Evolutionary conservation across 2,113 vertebrate genomes (phyloP).

Genomic region (Indicator indicator): DNA sequence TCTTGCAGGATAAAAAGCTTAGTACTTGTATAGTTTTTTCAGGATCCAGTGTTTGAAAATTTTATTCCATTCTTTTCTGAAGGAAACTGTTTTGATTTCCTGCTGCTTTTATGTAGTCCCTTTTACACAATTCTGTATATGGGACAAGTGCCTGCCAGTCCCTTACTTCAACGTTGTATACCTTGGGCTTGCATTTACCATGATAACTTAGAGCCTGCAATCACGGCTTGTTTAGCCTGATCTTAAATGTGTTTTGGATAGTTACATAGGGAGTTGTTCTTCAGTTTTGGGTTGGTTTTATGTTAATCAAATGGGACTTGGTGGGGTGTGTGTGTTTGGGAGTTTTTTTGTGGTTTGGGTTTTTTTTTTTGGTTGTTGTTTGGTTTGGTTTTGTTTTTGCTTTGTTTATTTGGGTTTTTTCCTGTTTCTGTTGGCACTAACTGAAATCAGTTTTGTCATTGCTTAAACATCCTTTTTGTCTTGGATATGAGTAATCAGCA

Average conservation of each 20-base stretch:
- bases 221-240: not conserved
- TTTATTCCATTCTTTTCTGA: not conserved
- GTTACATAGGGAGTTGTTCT: not conserved
- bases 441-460: not conserved
- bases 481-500: not conserved
- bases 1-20: not conserved
- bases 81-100: not conserved
- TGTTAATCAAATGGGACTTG: not conserved
- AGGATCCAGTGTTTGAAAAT: not conserved
- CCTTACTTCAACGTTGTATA: not conserved
- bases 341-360: not conserved
- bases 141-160: not conserved
- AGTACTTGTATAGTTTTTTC: not conserved
- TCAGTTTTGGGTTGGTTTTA: not conserved
- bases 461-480: not conserved
- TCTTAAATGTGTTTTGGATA: not conserved
- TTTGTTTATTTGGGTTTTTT: not conserved
- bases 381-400: not conserved
- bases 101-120: not conserved
- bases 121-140: not conserved
- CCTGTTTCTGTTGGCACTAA: not conserved
- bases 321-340: not conserved
- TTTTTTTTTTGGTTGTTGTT: too few species aligned
- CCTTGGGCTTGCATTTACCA: not conserved
- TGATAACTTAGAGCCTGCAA: fast-evolving